Conservation (phyloP, 2,888 invertebrate species). For the Caenorhabditis auriculariae region DNA sequence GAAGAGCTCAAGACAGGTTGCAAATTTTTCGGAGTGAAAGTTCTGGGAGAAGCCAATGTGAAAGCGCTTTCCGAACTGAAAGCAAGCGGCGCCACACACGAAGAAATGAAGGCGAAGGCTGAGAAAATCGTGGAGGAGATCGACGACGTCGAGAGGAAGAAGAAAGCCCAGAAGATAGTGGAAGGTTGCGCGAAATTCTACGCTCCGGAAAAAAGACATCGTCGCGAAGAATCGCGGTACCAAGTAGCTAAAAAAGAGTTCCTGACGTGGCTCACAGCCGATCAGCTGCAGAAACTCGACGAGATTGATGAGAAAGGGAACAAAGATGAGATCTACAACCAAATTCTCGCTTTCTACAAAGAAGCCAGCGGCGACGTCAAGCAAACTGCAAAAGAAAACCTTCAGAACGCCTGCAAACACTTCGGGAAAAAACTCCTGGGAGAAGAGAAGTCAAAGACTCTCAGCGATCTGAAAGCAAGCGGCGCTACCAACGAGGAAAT, state of each 20-base stretch:
- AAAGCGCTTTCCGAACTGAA: constrained; percentile 37
- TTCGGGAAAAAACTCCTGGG: constrained; percentile 35
- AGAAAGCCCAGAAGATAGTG: constrained; percentile 29
- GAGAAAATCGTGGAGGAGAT: constrained; percentile 28
- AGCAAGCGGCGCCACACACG: constrained; percentile 19
- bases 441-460: constrained; percentile 26
- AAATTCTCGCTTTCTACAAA: constrained; percentile 32
- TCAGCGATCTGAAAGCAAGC: constrained; percentile 36
- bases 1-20: constrained; percentile 45
- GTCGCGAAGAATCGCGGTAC: constrained; percentile 6
- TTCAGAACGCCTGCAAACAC: constrained; percentile 44
- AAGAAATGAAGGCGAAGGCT: constrained; percentile 31
- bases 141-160: constrained; percentile 39
- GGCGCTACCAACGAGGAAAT: constrained; percentile 21
- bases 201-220: too few species aligned
- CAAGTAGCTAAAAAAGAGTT: constrained; percentile 15
- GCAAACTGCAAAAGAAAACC: constrained; percentile 35
- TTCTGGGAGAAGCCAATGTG: constrained; percentile 35
- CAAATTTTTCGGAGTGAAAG: constrained; percentile 26
- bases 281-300: constrained; percentile 38
- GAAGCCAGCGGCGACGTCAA: constrained; percentile 41
- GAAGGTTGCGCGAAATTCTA: too few species aligned
- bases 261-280: constrained; percentile 33
- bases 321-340: constrained; percentile 25
- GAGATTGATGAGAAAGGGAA: constrained; percentile 38